Evolutionary conservation across 2,797 vertebrate species (phyloP).

Genomic region (Sternotherus odoratus): DNA sequence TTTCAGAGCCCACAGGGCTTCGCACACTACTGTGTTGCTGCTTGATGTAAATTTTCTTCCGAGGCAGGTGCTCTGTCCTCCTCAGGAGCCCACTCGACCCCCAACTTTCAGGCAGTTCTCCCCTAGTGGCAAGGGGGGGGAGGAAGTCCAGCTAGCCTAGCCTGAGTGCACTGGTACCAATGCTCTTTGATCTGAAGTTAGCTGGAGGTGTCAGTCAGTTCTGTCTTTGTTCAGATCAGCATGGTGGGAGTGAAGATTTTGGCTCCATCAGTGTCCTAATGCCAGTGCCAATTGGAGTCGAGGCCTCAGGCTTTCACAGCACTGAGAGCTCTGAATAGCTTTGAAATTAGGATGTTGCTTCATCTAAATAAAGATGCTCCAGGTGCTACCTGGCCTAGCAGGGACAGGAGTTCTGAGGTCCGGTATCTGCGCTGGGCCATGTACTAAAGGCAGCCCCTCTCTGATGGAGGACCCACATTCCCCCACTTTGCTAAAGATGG

Average conservation of each 20-base stretch:
- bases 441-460: not conserved
- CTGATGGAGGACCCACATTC: not conserved
- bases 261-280: not conserved
- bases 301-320: not conserved
- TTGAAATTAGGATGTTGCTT: fast-evolving
- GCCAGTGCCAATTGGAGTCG: not conserved
- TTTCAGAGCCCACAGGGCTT: not conserved
- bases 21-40: not conserved
- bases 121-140: not conserved
- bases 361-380: not conserved
- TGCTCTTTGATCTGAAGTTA: not conserved
- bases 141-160: not conserved
- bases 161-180: not conserved
- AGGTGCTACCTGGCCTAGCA: not conserved
- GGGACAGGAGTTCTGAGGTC: not conserved
- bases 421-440: not conserved
- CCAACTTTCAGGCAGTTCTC: not conserved
- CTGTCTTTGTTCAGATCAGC: not conserved
- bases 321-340: not conserved
- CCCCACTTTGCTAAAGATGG: not conserved
- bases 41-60: not conserved
- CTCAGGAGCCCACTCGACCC: not conserved
- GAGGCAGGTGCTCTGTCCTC: not conserved
- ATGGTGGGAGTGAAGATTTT: not conserved
- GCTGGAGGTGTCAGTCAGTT: not conserved